These are phyloP conservation scores for Lethenteron reissneri DNA, from an alignment of 2,113 vertebrate genomes.

Conservation along the genomic window DNA sequence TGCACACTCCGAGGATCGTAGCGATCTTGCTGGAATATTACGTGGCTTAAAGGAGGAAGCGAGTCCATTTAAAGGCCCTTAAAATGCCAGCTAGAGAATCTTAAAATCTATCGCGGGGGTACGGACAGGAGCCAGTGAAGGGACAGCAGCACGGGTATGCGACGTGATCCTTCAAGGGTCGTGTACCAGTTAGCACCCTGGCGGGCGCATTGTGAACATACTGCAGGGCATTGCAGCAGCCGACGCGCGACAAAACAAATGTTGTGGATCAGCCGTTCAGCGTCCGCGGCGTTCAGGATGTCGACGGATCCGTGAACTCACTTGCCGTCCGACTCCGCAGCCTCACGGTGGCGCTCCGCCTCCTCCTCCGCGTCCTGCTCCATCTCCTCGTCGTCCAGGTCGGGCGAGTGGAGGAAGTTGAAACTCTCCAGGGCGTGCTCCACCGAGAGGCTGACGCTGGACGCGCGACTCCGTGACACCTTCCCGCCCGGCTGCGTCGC, in stretches of 20 bases:
- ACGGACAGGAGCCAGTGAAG: too few relatives aligned
- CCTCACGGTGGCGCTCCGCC: slow-evolving; percentile 12
- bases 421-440: slow-evolving; percentile 79
- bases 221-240: too few relatives aligned
- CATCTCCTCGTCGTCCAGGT: slow-evolving; percentile 38
- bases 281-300: not conserved
- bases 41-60: not conserved
- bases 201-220: too few relatives aligned
- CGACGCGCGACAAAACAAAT: too few relatives aligned
- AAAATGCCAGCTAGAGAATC: too few relatives aligned
- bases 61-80: not conserved
- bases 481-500: not conserved
- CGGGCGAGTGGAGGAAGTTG: slow-evolving; percentile 66
- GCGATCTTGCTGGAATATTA: not conserved
- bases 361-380: slow-evolving; percentile 20
- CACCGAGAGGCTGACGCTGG: slow-evolving; percentile 67
- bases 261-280: not conserved
- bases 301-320: not conserved
- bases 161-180: too few relatives aligned
- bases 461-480: slow-evolving; percentile 41
- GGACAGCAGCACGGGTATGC: too few relatives aligned
- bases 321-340: not conserved
- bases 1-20: not conserved
- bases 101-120: too few relatives aligned
- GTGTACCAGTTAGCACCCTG: too few relatives aligned